phyloP scores from a whole-genome alignment of 2,888 invertebrate species.

The Thera obeliscata region DNA sequence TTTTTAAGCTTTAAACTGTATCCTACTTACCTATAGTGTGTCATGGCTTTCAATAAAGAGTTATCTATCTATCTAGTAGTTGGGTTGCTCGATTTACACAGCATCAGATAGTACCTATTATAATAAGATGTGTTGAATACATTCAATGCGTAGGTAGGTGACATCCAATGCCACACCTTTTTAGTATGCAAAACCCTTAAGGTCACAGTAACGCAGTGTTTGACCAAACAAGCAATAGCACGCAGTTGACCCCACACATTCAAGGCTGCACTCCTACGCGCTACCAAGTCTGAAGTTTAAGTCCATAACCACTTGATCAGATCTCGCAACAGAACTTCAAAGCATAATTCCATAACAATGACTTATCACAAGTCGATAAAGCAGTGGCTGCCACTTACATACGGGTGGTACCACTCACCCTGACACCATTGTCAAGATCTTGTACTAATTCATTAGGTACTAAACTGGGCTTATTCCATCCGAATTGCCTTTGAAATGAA shows the following conservation, averaged over 20 bases:
- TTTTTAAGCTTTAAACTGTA: too few species aligned
- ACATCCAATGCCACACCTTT: slow-evolving; percentile 16
- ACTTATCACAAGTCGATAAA: slow-evolving; percentile 43
- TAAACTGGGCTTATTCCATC: slow-evolving; percentile 60
- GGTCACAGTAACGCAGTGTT: slow-evolving; percentile 25
- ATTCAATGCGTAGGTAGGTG: not conserved
- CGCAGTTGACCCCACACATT: slow-evolving; percentile 30
- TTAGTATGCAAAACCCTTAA: slow-evolving; percentile 36
- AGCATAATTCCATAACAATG: slow-evolving; percentile 39
- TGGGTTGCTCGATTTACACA: too few species aligned
- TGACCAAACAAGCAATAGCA: slow-evolving; percentile 29
- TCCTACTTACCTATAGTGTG: too few species aligned
- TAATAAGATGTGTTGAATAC: not conserved
- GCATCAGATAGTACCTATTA: too few species aligned
- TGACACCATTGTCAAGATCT: slow-evolving; percentile 69
- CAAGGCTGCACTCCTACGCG: slow-evolving; percentile 30
- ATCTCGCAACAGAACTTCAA: slow-evolving; percentile 35
- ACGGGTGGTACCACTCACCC: slow-evolving; percentile 72
- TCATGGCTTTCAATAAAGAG: too few species aligned
- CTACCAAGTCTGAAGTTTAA: slow-evolving; percentile 12
- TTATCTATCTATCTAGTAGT: too few species aligned
- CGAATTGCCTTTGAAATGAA: slow-evolving; percentile 57
- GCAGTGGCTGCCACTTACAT: slow-evolving; percentile 73
- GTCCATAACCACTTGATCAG: slow-evolving; percentile 25
- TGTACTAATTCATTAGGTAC: slow-evolving; percentile 54